These are phyloP conservation scores for Pangasius larnaudii DNA, from an alignment of 2,797 vertebrate genomes.

Conservation along the genomic window DNA sequence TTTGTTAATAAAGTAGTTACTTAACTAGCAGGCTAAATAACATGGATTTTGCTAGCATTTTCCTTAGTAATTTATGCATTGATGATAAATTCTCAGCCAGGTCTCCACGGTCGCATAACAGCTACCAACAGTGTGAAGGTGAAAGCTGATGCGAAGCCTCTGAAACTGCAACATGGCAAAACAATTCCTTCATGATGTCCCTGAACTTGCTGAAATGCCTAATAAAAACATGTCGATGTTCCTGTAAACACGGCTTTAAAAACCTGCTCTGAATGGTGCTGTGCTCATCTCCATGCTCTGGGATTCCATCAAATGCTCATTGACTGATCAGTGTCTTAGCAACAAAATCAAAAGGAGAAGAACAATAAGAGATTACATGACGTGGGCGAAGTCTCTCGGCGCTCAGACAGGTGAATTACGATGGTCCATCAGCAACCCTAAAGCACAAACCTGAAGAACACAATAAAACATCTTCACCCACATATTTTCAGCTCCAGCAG, in stretches of 20 bases:
- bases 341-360: not conserved
- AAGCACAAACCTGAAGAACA: slow-evolving; percentile 9
- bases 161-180: not conserved
- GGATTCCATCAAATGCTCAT: not conserved
- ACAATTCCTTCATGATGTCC: not conserved
- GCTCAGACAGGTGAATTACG: slow-evolving; percentile 9
- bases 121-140: not conserved
- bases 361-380: not conserved
- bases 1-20: not conserved
- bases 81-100: not conserved
- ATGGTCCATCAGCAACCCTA: slow-evolving; percentile 29
- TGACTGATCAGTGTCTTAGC: slow-evolving; percentile 21
- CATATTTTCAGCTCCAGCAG: slow-evolving; percentile 4
- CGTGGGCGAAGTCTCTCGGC: not conserved
- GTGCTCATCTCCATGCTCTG: not conserved
- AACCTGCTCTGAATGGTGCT: not conserved
- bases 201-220: not conserved
- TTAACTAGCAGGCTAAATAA: not conserved
- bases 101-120: not conserved
- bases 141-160: not conserved
- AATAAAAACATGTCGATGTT: not conserved
- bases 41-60: not conserved
- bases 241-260: not conserved
- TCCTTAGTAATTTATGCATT: not conserved
- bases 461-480: slow-evolving; percentile 29